These are phyloP conservation scores for Noctuana brunneofusca DNA, from an alignment of 2,888 invertebrate genomes.

Conservation along the genomic window DNA sequence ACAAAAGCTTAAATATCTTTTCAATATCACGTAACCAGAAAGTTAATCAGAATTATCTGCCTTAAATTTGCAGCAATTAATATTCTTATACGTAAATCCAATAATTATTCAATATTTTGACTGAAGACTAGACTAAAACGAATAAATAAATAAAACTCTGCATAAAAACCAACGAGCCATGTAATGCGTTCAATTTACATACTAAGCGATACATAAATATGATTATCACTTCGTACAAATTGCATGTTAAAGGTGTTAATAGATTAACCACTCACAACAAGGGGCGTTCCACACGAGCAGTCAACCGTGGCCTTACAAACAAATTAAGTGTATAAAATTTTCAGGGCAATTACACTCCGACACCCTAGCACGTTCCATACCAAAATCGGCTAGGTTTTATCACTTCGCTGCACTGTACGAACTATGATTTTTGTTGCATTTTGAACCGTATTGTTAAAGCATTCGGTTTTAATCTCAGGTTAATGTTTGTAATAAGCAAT, in stretches of 20 bases:
- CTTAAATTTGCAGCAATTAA: no score
- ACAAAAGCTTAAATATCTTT: no score
- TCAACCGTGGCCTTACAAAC: slow-evolving; percentile 44
- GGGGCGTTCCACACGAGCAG: slow-evolving; percentile 39
- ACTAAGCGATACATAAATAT: background rate
- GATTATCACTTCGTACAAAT: slow-evolving; percentile 19
- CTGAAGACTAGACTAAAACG: background rate
- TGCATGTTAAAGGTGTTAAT: slow-evolving; percentile 27
- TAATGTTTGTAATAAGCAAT: background rate
- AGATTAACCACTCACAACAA: slow-evolving; percentile 28
- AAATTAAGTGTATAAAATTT: slow-evolving; percentile 59
- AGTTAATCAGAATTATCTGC: no score
- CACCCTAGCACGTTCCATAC: slow-evolving; percentile 56
- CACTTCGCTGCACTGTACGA: slow-evolving; percentile 37
- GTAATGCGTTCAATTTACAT: background rate
- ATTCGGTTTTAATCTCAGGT: background rate
- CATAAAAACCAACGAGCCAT: slow-evolving; percentile 4
- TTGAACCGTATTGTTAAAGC: background rate
- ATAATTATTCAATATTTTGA: no score
- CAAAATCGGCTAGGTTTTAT: slow-evolving; percentile 54
- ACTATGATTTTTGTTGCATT: background rate
- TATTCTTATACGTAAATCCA: no score
- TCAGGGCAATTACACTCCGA: slow-evolving; percentile 58
- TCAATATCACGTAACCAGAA: no score
- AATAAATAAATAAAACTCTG: background rate